Percentiles rank a stretch among this genome's conserved stretches.
phyloP scores from a whole-genome alignment of 1,140 invertebrate species.

The roundworm (Caenorhabditis elegans) region DNA sequence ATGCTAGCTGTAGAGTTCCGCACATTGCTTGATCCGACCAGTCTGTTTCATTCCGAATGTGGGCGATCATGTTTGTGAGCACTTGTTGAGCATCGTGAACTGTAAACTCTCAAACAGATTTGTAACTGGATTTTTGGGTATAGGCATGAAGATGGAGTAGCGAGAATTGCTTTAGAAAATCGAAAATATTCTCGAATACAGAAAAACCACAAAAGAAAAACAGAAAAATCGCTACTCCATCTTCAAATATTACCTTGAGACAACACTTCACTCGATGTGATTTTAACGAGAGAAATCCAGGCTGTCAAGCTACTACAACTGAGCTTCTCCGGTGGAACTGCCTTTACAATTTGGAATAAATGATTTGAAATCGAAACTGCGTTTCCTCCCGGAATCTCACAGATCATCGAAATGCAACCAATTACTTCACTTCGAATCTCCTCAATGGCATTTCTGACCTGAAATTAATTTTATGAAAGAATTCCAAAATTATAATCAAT shows the following conservation, averaged over 20 bases:
- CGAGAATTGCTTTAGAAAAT: too few relatives aligned
- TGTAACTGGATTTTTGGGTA: too few relatives aligned
- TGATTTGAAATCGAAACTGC: neutral
- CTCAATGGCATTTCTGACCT: constrained; percentile 31
- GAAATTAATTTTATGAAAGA: neutral
- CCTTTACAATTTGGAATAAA: neutral
- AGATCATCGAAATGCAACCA: neutral
- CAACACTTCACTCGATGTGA: constrained; percentile 27
- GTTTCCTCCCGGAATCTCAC: neutral
- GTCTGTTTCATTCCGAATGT: constrained; percentile 37
- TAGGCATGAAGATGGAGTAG: too few relatives aligned
- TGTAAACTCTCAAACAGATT: neutral
- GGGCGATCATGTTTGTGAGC: constrained; percentile 26
- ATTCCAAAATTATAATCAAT: neutral
- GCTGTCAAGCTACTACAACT: neutral
- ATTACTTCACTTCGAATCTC: neutral
- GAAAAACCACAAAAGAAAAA: too few relatives aligned
- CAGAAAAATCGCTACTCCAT: too few relatives aligned
- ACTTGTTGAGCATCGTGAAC: neutral
- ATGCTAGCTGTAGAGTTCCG: constrained; percentile 37
- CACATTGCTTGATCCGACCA: constrained; percentile 42
- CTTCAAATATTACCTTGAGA: constrained; percentile 12
- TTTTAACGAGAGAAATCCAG: constrained; percentile 16
- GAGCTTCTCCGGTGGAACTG: constrained; percentile 14
- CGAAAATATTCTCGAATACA: too few relatives aligned